Base-by-base conservation (phyloP, 1,140 invertebrate genomes). In the Sitodiplosis mosellana region DNA sequence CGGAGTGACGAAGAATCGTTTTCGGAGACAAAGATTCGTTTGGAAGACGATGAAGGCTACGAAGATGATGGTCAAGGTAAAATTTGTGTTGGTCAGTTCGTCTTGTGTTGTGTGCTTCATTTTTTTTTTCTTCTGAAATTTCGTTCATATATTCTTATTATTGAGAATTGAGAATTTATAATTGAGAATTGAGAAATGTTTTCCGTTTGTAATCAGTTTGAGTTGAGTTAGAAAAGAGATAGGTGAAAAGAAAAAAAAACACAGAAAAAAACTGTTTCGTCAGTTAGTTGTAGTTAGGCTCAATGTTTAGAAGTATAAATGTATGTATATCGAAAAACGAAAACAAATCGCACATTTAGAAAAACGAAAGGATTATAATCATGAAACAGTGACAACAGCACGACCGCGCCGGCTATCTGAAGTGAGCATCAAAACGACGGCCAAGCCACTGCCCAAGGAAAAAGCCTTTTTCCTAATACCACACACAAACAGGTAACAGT, bases 391-490 rank as follows among this genome's bases (percentile, higher is more conserved):
- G 48, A 71, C 27, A 5, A 27, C 81, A 51, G 85, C 76, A 56
- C 76, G 89, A 57, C 92, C 93, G 48, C 73, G 91, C 48, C 74
- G 92, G 53, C 77, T 94, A 70, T 94, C 90, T 19, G 89, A 95
- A 66, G 76, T 90, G 56, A 87, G 83, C 67, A 83, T 85, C 54
- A 75, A 81, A 49, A 88, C 78, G 59, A 80, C 86, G 70, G 80
- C 82, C 64, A 87, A 90, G 69, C 91, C 93, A 42, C 97, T 99
- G 59, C 95, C 95, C 51, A 79, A 82, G 57, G 86, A 81, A 54
- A 81, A 81, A 59, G 86, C 93, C 46, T 90, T 98, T 69, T 99
- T 96, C 76, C 79, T 99, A 65, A 94, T 99, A 74, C 83, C 83
- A 53, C 80, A 81, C 65, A 89, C 77, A 34, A 99, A 96, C 77